Conservation (phyloP, 2,888 invertebrate genomes). For the Antitype chi region DNA sequence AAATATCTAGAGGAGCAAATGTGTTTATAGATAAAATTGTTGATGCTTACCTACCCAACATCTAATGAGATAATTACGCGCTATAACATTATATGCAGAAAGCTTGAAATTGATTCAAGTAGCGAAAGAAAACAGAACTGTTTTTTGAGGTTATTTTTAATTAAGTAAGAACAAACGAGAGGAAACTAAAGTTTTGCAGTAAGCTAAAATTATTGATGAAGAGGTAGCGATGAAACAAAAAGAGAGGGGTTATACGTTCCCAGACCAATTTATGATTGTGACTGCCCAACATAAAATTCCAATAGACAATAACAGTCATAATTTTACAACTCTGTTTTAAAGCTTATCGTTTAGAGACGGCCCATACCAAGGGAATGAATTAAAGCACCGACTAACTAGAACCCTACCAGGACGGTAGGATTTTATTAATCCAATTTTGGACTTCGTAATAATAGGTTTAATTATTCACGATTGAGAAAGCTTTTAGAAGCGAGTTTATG, state of each 20-base stretch:
- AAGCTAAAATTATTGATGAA: neutral
- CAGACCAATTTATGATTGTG: conserved; percentile 11
- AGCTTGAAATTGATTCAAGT: neutral
- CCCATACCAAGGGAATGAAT: conserved; percentile 64
- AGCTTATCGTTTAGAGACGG: conserved; percentile 60
- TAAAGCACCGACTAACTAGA: conserved; percentile 71
- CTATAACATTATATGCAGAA: neutral
- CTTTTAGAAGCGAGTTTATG: conserved; percentile 79
- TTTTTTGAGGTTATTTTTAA: conserved; percentile 7
- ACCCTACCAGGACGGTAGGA: conserved; percentile 67
- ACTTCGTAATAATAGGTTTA: conserved; percentile 84
- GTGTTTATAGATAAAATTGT: conserved; percentile 38
- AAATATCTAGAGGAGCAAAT: conserved; percentile 25
- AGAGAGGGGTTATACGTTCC: neutral
- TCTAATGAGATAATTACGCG: conserved; percentile 16
- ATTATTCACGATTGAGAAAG: conserved; percentile 86
- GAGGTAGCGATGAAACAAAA: neutral
- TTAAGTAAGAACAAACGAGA: neutral
- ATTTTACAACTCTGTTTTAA: conserved; percentile 48
- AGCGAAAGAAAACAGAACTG: neutral
- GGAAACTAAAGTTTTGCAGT: neutral
- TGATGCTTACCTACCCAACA: conserved; percentile 3
- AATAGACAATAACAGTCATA: conserved; percentile 37
- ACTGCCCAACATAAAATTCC: conserved; percentile 23
- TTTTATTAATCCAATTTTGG: conserved; percentile 83